Conservation (phyloP, 2,888 invertebrate genomes). For the Leptinotarsa haldemani region DNA sequence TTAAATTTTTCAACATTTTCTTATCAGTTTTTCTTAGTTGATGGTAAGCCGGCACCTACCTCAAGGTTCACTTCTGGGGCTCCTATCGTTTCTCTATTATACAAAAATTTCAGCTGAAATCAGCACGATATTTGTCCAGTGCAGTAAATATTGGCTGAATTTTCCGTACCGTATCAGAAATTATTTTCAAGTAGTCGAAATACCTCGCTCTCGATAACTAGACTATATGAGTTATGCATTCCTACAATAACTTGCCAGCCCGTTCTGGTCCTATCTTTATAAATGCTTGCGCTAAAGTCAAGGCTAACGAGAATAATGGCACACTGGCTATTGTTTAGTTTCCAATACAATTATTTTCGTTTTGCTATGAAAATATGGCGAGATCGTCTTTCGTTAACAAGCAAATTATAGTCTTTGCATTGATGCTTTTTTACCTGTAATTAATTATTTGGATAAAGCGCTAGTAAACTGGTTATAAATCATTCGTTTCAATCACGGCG, state of each 20-base stretch:
- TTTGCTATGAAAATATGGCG: slow-evolving; percentile 15
- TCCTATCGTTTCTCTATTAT: no score
- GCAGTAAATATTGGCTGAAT: no score
- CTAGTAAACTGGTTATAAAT: slow-evolving; percentile 14
- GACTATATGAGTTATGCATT: no score
- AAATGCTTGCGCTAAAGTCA: not conserved
- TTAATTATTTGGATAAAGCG: slow-evolving; percentile 13
- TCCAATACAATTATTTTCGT: slow-evolving; percentile 11
- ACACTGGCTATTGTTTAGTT: slow-evolving; percentile 4
- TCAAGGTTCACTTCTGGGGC: no score
- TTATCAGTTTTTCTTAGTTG: no score
- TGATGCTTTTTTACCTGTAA: slow-evolving; percentile 7
- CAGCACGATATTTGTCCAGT: no score
- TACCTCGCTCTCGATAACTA: no score
- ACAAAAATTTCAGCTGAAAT: no score
- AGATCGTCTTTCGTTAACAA: slow-evolving; percentile 12
- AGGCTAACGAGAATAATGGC: slow-evolving; percentile 18
- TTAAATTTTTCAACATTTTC: no score
- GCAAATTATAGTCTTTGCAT: slow-evolving; percentile 7
- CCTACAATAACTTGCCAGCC: not conserved
- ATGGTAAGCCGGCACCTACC: no score
- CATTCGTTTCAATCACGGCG: slow-evolving; percentile 16
- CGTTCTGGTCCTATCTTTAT: not conserved
- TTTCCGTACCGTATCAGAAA: no score
- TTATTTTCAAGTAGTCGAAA: no score